Percentiles rank a stretch among this genome's conserved stretches.
phyloP scores from a whole-genome alignment of 2,888 invertebrate species.

The Anoplius nigerrimus region DNA sequence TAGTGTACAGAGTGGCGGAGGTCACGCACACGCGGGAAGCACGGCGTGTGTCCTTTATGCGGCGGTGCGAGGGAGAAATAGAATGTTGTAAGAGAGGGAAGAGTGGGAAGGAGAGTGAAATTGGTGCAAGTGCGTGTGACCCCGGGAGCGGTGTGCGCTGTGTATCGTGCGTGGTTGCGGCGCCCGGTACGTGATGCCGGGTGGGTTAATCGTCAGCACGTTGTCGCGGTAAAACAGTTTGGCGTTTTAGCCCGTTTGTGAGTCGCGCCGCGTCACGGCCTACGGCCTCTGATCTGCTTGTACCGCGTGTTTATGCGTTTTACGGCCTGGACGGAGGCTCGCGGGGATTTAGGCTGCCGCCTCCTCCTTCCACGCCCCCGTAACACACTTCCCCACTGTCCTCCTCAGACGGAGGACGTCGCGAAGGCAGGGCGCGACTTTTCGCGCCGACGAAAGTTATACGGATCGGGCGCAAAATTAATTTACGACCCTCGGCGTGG shows the following conservation, averaged over 20 bases:
- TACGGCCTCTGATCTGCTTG: background rate
- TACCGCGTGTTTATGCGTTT: background rate
- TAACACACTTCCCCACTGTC: too few species aligned
- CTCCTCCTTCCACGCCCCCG: too few species aligned
- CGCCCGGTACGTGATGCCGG: slow-evolving; percentile 35
- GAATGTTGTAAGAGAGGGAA: slow-evolving; percentile 15
- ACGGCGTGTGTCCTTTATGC: background rate
- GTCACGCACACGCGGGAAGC: slow-evolving; percentile 16
- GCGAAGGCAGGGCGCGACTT: too few species aligned
- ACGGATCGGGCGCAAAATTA: too few species aligned
- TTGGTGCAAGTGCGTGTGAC: slow-evolving; percentile 8
- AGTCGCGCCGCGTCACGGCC: slow-evolving; percentile 8
- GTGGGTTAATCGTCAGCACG: slow-evolving; percentile 70
- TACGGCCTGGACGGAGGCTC: too few species aligned
- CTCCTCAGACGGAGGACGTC: too few species aligned
- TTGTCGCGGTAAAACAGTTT: slow-evolving; percentile 71
- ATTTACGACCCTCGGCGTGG: too few species aligned
- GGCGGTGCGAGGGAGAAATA: slow-evolving; percentile 10
- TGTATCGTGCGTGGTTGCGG: background rate
- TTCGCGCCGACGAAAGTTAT: too few species aligned
- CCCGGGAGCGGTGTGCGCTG: slow-evolving; percentile 28
- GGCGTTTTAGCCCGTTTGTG: slow-evolving; percentile 59
- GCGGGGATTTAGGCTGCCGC: too few species aligned
- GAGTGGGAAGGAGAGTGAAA: slow-evolving; percentile 35
- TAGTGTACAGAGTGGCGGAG: background rate